phyloP scores from a whole-genome alignment of 2,113 vertebrate genomes.

The Rhea americana region DNA sequence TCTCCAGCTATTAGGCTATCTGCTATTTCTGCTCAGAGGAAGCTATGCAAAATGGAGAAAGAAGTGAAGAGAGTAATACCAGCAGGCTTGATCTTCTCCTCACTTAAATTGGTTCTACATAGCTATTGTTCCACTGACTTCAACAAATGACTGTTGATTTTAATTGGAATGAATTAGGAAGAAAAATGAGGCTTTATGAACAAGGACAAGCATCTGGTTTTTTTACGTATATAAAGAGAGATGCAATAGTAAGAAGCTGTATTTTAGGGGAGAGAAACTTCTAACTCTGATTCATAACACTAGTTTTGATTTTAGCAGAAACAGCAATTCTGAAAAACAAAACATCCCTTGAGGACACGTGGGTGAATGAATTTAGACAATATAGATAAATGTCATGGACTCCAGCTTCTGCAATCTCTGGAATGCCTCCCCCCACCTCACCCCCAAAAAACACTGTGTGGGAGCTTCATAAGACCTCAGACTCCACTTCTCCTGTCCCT shows the following conservation, averaged over 20 bases:
- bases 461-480: constrained; percentile 29
- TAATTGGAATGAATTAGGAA: not conserved
- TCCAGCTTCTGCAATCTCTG: constrained; percentile 6
- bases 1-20: not conserved
- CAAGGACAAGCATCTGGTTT: accelerated
- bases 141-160: not conserved
- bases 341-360: not conserved
- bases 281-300: not conserved
- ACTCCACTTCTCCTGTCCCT: not conserved
- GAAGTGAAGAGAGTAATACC: not conserved
- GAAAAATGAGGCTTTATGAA: not conserved
- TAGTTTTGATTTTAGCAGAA: not conserved
- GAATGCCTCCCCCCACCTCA: not conserved
- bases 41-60: not conserved
- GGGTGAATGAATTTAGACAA: constrained; percentile 25
- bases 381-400: not conserved
- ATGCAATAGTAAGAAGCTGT: not conserved
- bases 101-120: not conserved
- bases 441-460: not conserved
- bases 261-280: not conserved
- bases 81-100: not conserved
- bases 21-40: not conserved
- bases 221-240: not conserved
- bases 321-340: not conserved
- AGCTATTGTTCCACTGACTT: not conserved